Evolutionary conservation across 2,797 vertebrate genomes (phyloP), one percentile per base, ranked within the genome.

Genomic region (Oryzias dopingdopingensis): DNA sequence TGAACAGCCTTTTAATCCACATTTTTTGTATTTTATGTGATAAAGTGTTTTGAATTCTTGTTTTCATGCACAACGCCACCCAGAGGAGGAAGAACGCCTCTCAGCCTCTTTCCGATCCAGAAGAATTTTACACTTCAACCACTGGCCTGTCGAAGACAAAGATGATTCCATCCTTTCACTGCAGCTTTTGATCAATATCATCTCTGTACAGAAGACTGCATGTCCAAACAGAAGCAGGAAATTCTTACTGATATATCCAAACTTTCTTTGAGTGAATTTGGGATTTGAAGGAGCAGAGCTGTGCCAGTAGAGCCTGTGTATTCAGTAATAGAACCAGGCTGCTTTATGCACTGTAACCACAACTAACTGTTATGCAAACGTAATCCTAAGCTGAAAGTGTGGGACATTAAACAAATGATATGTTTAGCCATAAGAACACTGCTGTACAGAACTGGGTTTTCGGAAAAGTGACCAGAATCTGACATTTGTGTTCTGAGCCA

Each of bases 381-480:
- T 6, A 42, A 52, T 45, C 67, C 47, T 42, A 40, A 49, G 37
- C 37, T 20, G 40, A 37, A 20, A 29, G 17, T 44, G 18, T 46
- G 32, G 62, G 45, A 55, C 46, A 76, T 58, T 69, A 74, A 76
- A 63, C 68, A 72, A 60, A 52, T 63, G 76, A 62, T 65, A 41
- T 72, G 47, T 69, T 66, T 72, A 57, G 14, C 26, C 52, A 56
- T 40, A 64, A 55, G 65, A 74, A 79, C 68, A 63, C 32, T 56
- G 17, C 5, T 65, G 24, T 42, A 72, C 73, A 65, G 72, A 63
- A 81, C 45, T 41, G 12, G 14, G 26, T 22, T 65, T 70, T 65
- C 4, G 8, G 50, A 67, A 67, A 76, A 51, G 52, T 29, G 23
- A 46, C 22, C 40, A 50, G 52, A 65, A 50, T 55, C 55, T 48